phyloP scores from a whole-genome alignment of 2,797 vertebrate species.

The Balearica regulorum region DNA sequence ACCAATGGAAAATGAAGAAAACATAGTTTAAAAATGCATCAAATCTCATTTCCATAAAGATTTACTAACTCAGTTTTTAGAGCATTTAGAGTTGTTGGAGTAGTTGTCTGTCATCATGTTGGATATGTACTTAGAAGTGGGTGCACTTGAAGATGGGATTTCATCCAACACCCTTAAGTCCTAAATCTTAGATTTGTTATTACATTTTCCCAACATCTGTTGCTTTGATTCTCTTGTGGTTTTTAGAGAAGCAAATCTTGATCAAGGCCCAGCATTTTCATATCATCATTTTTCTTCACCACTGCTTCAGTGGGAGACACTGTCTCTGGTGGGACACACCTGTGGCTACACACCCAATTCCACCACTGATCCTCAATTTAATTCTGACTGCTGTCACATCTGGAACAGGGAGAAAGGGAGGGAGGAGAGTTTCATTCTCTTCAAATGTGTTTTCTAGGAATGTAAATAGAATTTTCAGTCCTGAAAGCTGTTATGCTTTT shows the following conservation, averaged over 20 bases:
- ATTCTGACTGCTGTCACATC: not conserved
- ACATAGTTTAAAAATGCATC: not conserved
- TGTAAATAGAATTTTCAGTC: not conserved
- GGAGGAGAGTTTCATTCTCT: not conserved
- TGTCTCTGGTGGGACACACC: not conserved
- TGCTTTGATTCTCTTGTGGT: not conserved
- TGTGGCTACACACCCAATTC: not conserved
- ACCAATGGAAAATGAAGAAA: not conserved
- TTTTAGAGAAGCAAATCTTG: not conserved
- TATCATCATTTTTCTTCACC: not conserved
- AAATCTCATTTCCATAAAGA: not conserved
- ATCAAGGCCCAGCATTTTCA: not conserved
- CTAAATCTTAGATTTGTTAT: not conserved
- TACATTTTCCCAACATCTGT: not conserved
- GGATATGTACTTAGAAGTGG: not conserved
- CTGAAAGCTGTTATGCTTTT: not conserved
- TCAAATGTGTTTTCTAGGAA: not conserved
- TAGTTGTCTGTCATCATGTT: not conserved
- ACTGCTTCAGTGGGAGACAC: not conserved
- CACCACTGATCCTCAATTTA: rapidly evolving
- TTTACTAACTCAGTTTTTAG: not conserved
- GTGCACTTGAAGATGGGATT: not conserved
- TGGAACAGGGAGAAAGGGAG: not conserved
- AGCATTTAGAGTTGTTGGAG: not conserved
- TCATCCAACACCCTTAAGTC: not conserved